Base-by-base conservation (phyloP, 2,113 vertebrate species). In the Thermophis baileyi region DNA sequence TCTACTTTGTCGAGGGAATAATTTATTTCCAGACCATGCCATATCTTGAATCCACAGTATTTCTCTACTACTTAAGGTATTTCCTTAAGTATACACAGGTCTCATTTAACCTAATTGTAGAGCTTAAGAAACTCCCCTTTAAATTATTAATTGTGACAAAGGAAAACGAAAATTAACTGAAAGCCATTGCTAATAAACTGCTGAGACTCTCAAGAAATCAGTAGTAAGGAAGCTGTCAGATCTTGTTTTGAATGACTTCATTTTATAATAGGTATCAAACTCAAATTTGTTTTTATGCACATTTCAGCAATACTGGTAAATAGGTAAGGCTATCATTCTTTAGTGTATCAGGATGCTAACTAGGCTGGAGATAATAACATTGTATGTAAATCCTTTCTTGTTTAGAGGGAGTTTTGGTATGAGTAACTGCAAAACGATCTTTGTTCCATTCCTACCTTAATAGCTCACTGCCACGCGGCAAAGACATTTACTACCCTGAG, bases 381-480 rank as follows among this genome's bases (percentile, higher is more conserved):
- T 44, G 93, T 0, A 6, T 4, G 3, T 87, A 95, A 44, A 3
- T 90, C 57, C 90, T 93, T 92, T 25, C 93, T 50, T 44, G 20
- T 74, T 90, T 87, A 47, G 92, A 49, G 60, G 11, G 35, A 1
- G 27, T 57, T 89, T 90, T 87, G 89, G 74, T 81, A 95, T 96
- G 93, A 97, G 94, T 97, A 95, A 96, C 27, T 89, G 54, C 24
- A 87, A 96, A 90, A 2, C 24, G 95, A 91, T 97, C 95, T 97
- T 95, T 97, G 97, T 96, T 94, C 92, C 93, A 63, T 93, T 96
- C 95, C 93, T 96, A 93, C 95, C 86, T 96, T 89, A 92, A 57
- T 96, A 95, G 94, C 96, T 96, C 97, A 94, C 74, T 97, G 97
- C 95, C 97, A 98, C 95, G 94, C 91, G 88, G 97, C 95, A 95